Conservation (phyloP, 1,140 invertebrate species). For the Araneus ventricosus region DNA sequence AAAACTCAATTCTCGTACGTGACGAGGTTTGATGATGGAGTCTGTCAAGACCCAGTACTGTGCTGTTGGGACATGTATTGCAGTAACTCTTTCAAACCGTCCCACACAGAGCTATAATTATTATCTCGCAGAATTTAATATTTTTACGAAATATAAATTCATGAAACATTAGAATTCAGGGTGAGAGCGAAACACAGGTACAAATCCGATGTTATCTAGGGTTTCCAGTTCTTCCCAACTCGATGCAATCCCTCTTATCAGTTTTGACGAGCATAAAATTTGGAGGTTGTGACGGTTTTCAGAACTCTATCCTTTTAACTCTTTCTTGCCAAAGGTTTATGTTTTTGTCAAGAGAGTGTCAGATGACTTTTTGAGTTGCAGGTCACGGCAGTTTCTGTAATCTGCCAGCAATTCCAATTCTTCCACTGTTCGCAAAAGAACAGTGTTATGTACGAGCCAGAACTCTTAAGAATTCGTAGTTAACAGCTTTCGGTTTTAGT, state of each 20-base stretch:
- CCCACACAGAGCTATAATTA: slow-evolving; percentile 5
- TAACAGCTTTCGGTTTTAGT: neutral
- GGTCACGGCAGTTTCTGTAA: neutral
- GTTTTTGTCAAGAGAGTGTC: neutral
- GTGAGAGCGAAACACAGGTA: neutral
- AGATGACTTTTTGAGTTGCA: neutral
- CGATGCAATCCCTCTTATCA: neutral
- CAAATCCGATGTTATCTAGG: neutral
- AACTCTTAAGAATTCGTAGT: neutral
- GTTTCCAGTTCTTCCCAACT: neutral
- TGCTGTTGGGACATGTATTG: neutral
- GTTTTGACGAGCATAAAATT: slow-evolving; percentile 33
- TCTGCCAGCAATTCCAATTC: neutral
- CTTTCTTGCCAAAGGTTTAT: neutral
- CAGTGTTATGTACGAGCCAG: neutral
- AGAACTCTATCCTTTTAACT: slow-evolving; percentile 25
- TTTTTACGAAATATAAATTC: neutral
- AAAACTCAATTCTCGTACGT: neutral
- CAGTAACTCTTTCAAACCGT: neutral
- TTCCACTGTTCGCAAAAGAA: neutral
- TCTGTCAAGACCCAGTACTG: neutral
- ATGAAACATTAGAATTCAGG: slow-evolving; percentile 22
- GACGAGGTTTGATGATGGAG: too few species aligned
- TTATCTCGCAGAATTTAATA: slow-evolving; percentile 4
- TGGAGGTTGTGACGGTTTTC: slow-evolving; percentile 11